These are phyloP conservation scores for Typhlichthys subterraneus DNA, from an alignment of 2,797 vertebrate genomes.

Conservation along the genomic window DNA sequence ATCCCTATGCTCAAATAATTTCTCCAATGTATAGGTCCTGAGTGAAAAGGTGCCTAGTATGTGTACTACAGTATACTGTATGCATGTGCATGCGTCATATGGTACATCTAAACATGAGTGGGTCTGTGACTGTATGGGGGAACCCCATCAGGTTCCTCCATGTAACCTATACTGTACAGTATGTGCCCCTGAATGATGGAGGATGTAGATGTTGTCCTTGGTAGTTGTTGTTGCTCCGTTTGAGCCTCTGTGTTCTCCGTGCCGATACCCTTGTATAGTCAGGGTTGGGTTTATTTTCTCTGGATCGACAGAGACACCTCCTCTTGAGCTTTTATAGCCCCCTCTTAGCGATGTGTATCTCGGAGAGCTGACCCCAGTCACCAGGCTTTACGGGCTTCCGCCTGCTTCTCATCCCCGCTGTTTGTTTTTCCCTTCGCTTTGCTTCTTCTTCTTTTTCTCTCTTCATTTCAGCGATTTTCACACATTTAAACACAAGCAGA, in stretches of 20 bases:
- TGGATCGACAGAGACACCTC: slow-evolving; percentile 77
- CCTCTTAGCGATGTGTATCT: slow-evolving; percentile 78
- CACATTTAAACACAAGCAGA: slow-evolving; percentile 61
- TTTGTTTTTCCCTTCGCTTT: slow-evolving; percentile 66
- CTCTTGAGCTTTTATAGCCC: slow-evolving; percentile 80
- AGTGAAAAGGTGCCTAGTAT: slow-evolving; percentile 25
- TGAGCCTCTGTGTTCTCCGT: slow-evolving; percentile 64
- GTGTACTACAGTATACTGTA: background rate
- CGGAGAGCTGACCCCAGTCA: slow-evolving; percentile 76
- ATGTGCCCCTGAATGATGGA: slow-evolving; percentile 69
- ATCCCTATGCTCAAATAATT: slow-evolving; percentile 49
- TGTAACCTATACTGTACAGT: slow-evolving; percentile 45
- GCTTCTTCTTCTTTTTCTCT: slow-evolving; percentile 36
- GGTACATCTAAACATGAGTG: slow-evolving; percentile 11
- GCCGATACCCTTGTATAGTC: slow-evolving; percentile 76
- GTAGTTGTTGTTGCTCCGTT: slow-evolving; percentile 69
- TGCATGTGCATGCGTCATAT: background rate
- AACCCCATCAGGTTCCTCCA: slow-evolving; percentile 51
- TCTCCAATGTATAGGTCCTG: slow-evolving; percentile 28
- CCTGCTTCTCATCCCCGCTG: slow-evolving; percentile 69
- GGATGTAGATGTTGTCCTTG: slow-evolving; percentile 73
- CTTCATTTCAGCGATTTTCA: slow-evolving; percentile 60
- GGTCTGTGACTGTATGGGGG: slow-evolving; percentile 25
- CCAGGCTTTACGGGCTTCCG: slow-evolving; percentile 76
- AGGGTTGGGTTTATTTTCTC: slow-evolving; percentile 77